Percentiles rank a stretch among this genome's conserved stretches.
Conservation (phyloP, 2,888 invertebrate genomes). For the Sepiola atlantica region DNA sequence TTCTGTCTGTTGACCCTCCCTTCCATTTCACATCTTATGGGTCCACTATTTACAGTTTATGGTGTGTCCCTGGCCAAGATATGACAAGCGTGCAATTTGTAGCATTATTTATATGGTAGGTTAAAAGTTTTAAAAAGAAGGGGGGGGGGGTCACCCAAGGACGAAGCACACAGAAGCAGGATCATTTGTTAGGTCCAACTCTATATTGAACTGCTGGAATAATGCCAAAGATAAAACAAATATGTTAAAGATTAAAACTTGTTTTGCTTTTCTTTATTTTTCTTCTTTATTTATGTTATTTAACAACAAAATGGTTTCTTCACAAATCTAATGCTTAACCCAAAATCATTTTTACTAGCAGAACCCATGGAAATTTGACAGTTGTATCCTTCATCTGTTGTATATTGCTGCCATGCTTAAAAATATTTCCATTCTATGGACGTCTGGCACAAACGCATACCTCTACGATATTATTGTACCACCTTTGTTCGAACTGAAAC, state of each 20-base stretch:
- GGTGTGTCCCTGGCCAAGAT: neutral
- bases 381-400: too few relatives aligned
- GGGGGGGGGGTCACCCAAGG: neutral
- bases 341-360: too few relatives aligned
- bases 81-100: conserved; percentile 33
- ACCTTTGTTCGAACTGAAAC: too few relatives aligned
- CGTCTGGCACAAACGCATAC: too few relatives aligned
- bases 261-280: neutral
- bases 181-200: conserved; percentile 41
- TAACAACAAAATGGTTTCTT: neutral
- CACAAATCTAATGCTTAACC: too few relatives aligned
- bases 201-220: conserved; percentile 47
- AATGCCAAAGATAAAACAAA: conserved; percentile 47
- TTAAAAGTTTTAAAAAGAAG: neutral
- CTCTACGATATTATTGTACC: too few relatives aligned
- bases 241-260: conserved; percentile 44
- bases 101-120: conserved; percentile 44
- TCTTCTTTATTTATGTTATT: neutral
- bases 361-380: too few relatives aligned
- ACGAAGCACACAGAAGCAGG: conserved; percentile 42
- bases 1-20: neutral
- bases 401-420: too few relatives aligned
- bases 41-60: neutral
- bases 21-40: neutral
- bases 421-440: too few relatives aligned